Base-by-base conservation (phyloP, 2,797 vertebrate genomes). In the Peromyscus aztecus region DNA sequence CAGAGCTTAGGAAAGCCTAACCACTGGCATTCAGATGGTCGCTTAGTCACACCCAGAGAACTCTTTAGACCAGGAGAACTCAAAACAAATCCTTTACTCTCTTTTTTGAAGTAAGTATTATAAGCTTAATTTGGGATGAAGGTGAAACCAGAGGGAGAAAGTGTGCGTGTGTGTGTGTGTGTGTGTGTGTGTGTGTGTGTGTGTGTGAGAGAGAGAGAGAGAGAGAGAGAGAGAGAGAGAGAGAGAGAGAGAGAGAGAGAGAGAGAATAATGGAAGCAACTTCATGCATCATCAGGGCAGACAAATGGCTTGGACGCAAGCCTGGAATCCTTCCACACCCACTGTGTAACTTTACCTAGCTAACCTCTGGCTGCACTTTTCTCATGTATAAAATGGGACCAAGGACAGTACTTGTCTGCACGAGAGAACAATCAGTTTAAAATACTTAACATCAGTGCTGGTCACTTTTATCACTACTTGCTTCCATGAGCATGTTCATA, bases 261-360 rank as follows among this genome's bases (percentile, higher is more conserved):
- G n/a, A n/a, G n/a, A n/a, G n/a, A n/a, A n/a, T n/a, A 78, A 88
- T 83, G 57, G 40, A 83, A 94, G 49, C 49, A 93, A 75, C 40
- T 96, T 91, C 31, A 73, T 52, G 16, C 19, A 80, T 43, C 31
- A 49, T 3, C 9, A 31, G 10, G 16, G 13, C 34, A 84, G 43
- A 69, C 82, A 93, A 89, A 65, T 83, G 13, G 78, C 83, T 8
- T 85, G 40, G 5, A 85, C 13, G 37, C n/a, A 80, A 83, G 57
- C 24, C 10, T 85, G 34, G 55, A 96, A 77, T 93, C 23, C 29
- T 29, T 89, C 69, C 43, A 86, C 46, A 96, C 4, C 40, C 65
- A 37, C 31, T 89, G 27, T 82, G 40, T 90, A 52, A 27, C 17
- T 83, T 43, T n/a, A 2, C 40, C 52, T n/a, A 49, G 19, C 46